Evolutionary conservation across 2,888 invertebrate species (phyloP).

Genomic region (Cerastoderma edule): DNA sequence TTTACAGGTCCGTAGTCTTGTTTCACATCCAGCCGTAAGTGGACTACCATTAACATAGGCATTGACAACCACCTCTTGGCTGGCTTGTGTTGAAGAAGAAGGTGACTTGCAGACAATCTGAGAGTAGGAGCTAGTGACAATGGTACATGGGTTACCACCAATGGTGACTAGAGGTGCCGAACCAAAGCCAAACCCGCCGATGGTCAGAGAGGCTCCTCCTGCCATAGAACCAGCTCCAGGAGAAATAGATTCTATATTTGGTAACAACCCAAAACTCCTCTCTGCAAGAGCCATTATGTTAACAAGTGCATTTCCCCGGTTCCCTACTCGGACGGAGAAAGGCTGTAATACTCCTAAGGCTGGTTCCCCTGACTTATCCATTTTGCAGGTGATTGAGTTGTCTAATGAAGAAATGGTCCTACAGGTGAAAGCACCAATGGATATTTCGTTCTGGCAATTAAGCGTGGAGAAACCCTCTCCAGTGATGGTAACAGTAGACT

Average conservation of each 20-base stretch:
- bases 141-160: conserved; percentile 58
- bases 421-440: conserved; percentile 54
- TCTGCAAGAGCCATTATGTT: conserved; percentile 40
- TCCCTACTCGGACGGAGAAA: conserved; percentile 52
- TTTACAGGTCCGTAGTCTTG: conserved; percentile 36
- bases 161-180: conserved; percentile 50
- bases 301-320: conserved; percentile 59
- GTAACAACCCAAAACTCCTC: conserved; percentile 59
- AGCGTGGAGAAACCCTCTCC: conserved; percentile 66
- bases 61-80: conserved; percentile 43
- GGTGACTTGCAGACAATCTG: conserved; percentile 56
- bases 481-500: conserved; percentile 53
- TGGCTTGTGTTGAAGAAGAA: conserved; percentile 32
- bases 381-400: conserved; percentile 38
- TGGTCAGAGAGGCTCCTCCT: conserved; percentile 60
- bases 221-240: conserved; percentile 58
- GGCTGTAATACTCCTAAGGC: conserved; percentile 55
- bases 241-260: conserved; percentile 54
- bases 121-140: conserved; percentile 59
- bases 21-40: conserved; percentile 56
- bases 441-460: conserved; percentile 70
- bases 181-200: conserved; percentile 68
- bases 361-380: conserved; percentile 49
- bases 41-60: conserved; percentile 44
- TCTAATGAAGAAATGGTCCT: conserved; percentile 35